Percentiles rank a stretch among this genome's conserved stretches.
phyloP scores from a whole-genome alignment of 2,797 vertebrate genomes.

The Crocodylus rhombifer region DNA sequence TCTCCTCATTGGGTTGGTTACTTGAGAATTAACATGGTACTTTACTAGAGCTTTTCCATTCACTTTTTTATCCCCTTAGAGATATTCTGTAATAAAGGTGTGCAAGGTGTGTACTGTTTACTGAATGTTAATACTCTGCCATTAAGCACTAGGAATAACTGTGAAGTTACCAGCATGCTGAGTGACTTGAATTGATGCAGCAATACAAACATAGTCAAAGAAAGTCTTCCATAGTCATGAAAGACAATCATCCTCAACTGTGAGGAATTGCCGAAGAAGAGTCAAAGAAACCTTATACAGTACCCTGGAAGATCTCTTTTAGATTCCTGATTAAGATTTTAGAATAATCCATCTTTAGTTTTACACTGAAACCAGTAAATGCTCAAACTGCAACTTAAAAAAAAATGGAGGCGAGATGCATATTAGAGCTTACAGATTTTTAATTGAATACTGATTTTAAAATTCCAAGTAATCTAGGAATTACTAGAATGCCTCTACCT shows the following conservation, averaged over 20 bases:
- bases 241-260: too few species aligned
- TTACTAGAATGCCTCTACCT: too few species aligned
- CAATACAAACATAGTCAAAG: neutral
- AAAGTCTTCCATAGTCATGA: neutral
- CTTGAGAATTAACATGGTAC: too few species aligned
- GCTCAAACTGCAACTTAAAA: neutral
- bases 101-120: neutral
- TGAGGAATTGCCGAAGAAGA: too few species aligned
- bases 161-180: neutral
- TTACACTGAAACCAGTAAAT: neutral
- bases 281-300: too few species aligned
- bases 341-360: neutral
- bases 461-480: too few species aligned
- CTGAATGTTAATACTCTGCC: conserved; percentile 15
- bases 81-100: neutral
- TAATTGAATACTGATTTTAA: too few species aligned
- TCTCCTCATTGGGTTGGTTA: too few species aligned
- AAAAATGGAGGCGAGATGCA: neutral
- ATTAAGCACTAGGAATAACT: neutral
- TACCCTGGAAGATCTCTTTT: too few species aligned
- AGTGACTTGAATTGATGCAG: neutral
- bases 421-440: too few species aligned
- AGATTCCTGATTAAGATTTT: too few species aligned
- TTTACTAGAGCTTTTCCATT: neutral
- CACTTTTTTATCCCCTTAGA: neutral